phyloP scores from a whole-genome alignment of 2,888 invertebrate species.

The Drosophila lacicola region DNA sequence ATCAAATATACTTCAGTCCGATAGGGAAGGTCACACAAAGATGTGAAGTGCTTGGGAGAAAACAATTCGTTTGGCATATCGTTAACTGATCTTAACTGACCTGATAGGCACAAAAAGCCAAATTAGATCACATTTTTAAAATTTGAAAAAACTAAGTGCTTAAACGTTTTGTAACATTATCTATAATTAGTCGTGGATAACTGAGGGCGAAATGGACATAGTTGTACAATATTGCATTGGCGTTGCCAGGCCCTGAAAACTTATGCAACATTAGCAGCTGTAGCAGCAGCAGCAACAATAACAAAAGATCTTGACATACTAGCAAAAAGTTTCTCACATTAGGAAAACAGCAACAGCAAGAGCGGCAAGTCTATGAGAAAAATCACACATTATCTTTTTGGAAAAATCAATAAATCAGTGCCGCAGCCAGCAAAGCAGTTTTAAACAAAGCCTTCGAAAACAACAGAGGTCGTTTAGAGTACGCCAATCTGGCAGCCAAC shows the following conservation, averaged over 20 bases:
- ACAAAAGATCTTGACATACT: constrained; percentile 68
- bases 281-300: constrained; percentile 22
- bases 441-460: constrained; percentile 55
- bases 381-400: constrained; percentile 82
- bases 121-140: not conserved
- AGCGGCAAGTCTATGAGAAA: constrained; percentile 74
- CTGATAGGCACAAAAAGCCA: no score
- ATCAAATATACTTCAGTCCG: no score
- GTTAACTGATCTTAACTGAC: no score
- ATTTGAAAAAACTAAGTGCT: not conserved
- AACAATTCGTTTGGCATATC: no score
- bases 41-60: no score
- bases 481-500: constrained; percentile 59
- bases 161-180: constrained; percentile 2
- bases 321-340: constrained; percentile 75
- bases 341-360: constrained; percentile 47
- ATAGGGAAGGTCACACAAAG: no score
- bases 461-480: constrained; percentile 57
- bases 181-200: not conserved
- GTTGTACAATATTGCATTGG: constrained; percentile 6
- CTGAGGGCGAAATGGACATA: constrained; percentile 10
- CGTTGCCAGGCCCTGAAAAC: constrained; percentile 18
- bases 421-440: constrained; percentile 41
- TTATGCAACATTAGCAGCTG: constrained; percentile 57
- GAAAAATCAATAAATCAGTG: constrained; percentile 82